Evolutionary conservation across 2,888 invertebrate genomes (phyloP).

Genomic region (Taphrorychus bicolor): DNA sequence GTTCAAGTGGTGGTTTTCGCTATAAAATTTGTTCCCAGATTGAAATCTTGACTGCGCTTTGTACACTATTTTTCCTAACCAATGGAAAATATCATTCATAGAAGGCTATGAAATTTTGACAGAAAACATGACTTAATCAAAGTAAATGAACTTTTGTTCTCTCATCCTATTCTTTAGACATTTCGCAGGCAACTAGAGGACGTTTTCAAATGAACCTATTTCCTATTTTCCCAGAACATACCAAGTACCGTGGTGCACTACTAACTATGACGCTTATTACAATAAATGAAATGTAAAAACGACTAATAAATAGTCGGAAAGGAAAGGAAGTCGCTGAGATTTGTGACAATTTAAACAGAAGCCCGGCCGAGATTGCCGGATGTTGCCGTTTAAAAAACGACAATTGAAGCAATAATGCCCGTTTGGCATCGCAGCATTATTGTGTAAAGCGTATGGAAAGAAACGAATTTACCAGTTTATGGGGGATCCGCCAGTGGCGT

Average conservation of each 20-base stretch:
- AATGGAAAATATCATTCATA: too few species aligned
- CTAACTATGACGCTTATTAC: neutral
- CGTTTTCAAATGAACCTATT: too few species aligned
- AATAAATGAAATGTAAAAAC: conserved; percentile 16
- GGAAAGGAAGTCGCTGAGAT: conserved; percentile 39
- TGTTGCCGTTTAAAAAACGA: conserved; percentile 49
- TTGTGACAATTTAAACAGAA: conserved; percentile 41
- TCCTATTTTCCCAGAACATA: neutral
- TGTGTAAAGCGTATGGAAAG: conserved; percentile 31
- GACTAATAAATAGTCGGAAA: conserved; percentile 8
- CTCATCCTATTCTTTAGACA: too few species aligned
- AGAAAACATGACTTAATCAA: too few species aligned
- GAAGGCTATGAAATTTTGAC: too few species aligned
- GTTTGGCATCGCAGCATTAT: conserved; percentile 38
- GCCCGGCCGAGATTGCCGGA: conserved; percentile 45
- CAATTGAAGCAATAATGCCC: conserved; percentile 46
- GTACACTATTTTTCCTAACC: too few species aligned
- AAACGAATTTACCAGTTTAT: conserved; percentile 25
- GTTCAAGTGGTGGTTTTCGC: too few species aligned
- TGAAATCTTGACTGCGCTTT: too few species aligned
- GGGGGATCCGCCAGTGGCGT: conserved; percentile 20
- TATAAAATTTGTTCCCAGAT: too few species aligned
- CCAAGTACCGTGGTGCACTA: neutral
- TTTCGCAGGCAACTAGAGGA: too few species aligned
- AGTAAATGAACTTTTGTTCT: too few species aligned